These are phyloP conservation scores for Psilanteris sp. DNA, from an alignment of 1,140 invertebrate genomes.

Conservation along the genomic window DNA sequence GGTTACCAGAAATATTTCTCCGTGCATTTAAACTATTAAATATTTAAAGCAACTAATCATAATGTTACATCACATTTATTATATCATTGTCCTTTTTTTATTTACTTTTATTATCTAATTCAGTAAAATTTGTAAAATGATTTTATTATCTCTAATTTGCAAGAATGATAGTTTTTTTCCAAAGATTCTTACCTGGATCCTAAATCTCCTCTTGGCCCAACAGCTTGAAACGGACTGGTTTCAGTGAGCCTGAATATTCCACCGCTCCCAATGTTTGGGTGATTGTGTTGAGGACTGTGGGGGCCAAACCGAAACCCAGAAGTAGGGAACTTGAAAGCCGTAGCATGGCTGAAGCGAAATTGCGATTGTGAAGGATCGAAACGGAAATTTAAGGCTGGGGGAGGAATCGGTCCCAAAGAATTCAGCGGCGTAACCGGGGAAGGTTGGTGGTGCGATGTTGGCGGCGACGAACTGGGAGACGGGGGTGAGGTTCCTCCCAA, in stretches of 20 bases:
- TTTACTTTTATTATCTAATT: no score
- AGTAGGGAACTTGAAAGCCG: constrained; percentile 77
- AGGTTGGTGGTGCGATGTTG: constrained; percentile 73
- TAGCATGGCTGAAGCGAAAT: constrained; percentile 75
- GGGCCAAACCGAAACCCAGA: constrained; percentile 76
- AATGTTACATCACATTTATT: no score
- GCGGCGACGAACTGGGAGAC: constrained; percentile 76
- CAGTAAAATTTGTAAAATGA: no score
- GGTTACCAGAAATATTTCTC: no score
- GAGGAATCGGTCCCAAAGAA: constrained; percentile 73
- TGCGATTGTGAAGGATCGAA: constrained; percentile 76
- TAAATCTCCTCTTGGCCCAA: constrained; percentile 77
- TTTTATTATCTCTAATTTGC: no score
- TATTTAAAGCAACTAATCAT: no score
- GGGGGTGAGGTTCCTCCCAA: constrained; percentile 76
- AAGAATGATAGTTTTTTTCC: no score
- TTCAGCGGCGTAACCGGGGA: constrained; percentile 69
- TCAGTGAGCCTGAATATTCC: constrained; percentile 78
- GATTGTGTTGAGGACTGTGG: constrained; percentile 77
- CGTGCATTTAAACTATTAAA: no score
- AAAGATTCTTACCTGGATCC: constrained; percentile 75
- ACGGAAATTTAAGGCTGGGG: constrained; percentile 75
- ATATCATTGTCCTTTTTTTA: no score
- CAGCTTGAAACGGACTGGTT: constrained; percentile 78
- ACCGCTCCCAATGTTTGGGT: constrained; percentile 72